Percentiles rank a stretch among this genome's conserved stretches.
Evolutionary conservation across 35 echinoderm and acorn worm species (phyloP).

Genomic region (Eucidaris tribuloides): DNA sequence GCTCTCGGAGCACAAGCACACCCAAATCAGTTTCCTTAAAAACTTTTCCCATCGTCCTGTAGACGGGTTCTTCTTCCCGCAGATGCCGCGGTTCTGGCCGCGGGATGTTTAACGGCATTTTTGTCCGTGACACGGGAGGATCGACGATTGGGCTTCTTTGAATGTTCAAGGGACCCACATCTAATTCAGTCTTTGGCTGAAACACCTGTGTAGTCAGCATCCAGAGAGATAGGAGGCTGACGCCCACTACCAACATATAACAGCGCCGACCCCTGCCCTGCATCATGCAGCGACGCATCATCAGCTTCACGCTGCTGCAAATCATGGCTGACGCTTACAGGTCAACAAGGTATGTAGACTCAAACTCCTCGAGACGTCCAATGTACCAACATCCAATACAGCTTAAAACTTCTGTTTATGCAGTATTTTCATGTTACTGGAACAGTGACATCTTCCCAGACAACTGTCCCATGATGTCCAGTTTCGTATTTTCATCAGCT

Average conservation of each 20-base stretch:
- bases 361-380: no score
- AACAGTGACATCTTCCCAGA: no score
- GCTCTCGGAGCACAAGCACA: background rate
- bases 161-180: background rate
- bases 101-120: background rate
- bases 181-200: background rate
- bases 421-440: no score
- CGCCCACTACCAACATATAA: background rate
- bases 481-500: no score
- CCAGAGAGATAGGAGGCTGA: conserved; percentile 9
- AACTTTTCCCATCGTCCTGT: background rate
- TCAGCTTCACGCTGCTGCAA: conserved; percentile 17
- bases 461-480: no score
- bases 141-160: background rate
- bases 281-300: conserved; percentile 1
- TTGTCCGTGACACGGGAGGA: background rate
- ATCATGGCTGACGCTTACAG: background rate
- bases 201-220: background rate
- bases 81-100: background rate
- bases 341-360: no score
- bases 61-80: background rate
- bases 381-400: no score
- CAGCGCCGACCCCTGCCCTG: background rate
- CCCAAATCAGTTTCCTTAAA: background rate
- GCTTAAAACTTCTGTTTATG: no score